Evolutionary conservation across 2,797 vertebrate species (phyloP).

Genomic region (Meriones psammophilus): DNA sequence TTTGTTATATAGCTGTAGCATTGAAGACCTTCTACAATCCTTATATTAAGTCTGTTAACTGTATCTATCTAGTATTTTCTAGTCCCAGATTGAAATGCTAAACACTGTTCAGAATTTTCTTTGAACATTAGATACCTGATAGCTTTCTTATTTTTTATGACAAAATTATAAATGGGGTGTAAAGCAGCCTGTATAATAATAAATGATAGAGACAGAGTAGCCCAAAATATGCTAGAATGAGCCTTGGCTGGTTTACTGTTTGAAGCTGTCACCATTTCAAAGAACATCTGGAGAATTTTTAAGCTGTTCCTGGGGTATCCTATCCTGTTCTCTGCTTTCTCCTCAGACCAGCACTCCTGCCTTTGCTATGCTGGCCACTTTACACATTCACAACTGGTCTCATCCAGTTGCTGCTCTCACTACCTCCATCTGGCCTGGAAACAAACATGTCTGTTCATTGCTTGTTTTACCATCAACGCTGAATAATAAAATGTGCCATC

Average conservation of each 20-base stretch:
- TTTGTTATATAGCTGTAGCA: background rate
- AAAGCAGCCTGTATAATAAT: background rate
- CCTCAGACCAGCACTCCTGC: background rate
- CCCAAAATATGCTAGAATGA: background rate
- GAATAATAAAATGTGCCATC: background rate
- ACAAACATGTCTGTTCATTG: background rate
- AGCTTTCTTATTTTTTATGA: conserved; percentile 24
- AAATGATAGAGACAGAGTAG: background rate
- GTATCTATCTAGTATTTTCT: conserved; percentile 28
- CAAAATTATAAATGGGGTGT: background rate
- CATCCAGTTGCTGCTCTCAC: background rate
- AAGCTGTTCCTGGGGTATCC: background rate
- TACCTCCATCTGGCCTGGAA: background rate
- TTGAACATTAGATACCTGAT: background rate
- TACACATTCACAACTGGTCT: background rate
- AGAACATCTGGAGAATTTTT: background rate
- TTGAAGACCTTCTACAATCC: background rate
- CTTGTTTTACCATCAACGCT: background rate
- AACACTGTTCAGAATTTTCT: background rate
- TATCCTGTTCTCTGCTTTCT: background rate
- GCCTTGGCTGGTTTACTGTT: background rate
- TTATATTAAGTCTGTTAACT: conserved; percentile 2
- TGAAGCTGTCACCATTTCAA: background rate
- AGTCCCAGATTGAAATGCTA: background rate
- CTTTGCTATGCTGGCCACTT: background rate